Conservation (phyloP, 2,888 invertebrate genomes). For the Romanomermis culicivorax region DNA sequence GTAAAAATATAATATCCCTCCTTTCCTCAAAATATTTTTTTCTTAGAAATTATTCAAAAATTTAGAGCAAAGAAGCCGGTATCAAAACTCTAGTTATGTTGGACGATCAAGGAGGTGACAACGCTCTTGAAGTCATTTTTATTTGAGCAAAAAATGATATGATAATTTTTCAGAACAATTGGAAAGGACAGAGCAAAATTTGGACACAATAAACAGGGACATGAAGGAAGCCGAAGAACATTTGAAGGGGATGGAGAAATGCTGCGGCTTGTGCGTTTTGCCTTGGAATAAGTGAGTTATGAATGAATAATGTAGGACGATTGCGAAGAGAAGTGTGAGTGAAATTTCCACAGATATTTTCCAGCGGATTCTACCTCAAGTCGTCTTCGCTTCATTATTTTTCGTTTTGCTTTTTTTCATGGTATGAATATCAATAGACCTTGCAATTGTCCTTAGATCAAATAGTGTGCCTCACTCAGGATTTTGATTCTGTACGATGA, state of each 20-base stretch:
- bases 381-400: no score
- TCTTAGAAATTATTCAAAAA: neutral
- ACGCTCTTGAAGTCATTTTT: conserved; percentile 1
- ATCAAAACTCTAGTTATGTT: conserved; percentile 30
- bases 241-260: conserved; percentile 98
- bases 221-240: conserved; percentile 99
- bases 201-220: conserved; percentile 99
- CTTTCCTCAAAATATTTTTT: conserved; percentile 4
- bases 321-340: no score
- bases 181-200: conserved; percentile 97
- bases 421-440: no score
- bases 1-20: conserved; percentile 15
- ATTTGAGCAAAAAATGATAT: neutral
- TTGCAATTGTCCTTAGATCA: no score
- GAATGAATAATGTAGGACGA: no score
- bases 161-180: conserved; percentile 57
- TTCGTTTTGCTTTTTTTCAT: no score
- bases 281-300: conserved; percentile 82
- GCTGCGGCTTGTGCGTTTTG: conserved; percentile 91
- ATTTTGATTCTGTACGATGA: no score
- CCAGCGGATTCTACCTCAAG: no score
- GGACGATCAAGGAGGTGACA: conserved; percentile 29
- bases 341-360: no score
- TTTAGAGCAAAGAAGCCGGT: conserved; percentile 27
- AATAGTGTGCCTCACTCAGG: no score